Conservation (phyloP, 1,140 invertebrate genomes). For the Temnothorax longispinosus region DNA sequence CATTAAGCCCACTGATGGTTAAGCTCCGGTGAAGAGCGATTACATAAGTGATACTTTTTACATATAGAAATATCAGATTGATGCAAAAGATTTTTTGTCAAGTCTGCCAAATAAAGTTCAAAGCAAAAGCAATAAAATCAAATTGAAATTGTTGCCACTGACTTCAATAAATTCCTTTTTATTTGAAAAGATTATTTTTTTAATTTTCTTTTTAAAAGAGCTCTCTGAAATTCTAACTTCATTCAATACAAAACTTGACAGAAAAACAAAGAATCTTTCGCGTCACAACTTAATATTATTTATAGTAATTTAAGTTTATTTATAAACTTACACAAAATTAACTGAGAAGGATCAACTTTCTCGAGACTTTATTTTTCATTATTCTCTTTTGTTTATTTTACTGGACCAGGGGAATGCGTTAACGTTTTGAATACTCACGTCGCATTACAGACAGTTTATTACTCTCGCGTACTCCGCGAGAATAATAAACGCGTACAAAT, state of each 20-base stretch:
- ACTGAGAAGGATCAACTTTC: background rate
- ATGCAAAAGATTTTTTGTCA: background rate
- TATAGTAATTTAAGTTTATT: background rate
- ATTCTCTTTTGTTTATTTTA: background rate
- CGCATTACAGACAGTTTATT: background rate
- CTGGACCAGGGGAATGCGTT: background rate
- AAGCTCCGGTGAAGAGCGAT: background rate
- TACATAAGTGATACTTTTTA: slow-evolving; percentile 1
- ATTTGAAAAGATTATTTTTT: background rate
- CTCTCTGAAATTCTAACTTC: background rate
- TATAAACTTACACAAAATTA: background rate
- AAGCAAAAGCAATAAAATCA: background rate
- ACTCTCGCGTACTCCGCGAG: background rate
- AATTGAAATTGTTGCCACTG: background rate
- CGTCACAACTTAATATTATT: background rate
- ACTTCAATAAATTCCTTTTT: background rate
- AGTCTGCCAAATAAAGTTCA: background rate
- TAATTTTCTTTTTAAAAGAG: background rate
- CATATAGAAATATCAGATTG: background rate
- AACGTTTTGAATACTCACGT: background rate
- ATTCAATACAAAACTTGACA: background rate
- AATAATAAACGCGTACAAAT: background rate
- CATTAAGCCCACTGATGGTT: slow-evolving; percentile 22
- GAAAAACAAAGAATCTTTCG: background rate
- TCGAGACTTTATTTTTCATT: background rate